Percentiles rank a stretch among this genome's conserved stretches.
Conservation (phyloP, 2,888 invertebrate genomes). For the Pachymerium ferrugineum region DNA sequence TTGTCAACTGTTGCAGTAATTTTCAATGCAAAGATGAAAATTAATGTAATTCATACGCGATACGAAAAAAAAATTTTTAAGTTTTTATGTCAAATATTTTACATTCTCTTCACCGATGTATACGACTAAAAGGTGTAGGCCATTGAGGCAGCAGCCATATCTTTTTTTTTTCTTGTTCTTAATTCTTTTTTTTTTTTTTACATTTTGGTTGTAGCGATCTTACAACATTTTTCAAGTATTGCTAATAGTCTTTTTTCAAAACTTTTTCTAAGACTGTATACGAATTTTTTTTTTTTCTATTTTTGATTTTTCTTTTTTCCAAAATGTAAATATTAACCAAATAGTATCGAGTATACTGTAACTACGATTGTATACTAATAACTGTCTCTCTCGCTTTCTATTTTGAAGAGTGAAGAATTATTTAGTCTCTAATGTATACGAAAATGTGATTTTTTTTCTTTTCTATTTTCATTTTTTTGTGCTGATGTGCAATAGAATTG, state of each 20-base stretch:
- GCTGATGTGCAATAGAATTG: neutral
- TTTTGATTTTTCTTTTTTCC: too few relatives aligned
- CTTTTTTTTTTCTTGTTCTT: neutral
- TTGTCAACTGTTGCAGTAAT: constrained; percentile 4
- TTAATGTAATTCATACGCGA: neutral
- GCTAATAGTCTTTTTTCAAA: too few relatives aligned
- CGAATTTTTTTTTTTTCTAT: neutral
- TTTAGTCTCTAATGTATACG: neutral
- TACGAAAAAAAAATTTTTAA: neutral
- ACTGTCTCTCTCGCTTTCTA: neutral
- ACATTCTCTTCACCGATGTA: constrained; percentile 7
- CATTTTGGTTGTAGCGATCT: neutral
- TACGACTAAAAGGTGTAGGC: neutral
- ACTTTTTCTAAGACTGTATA: too few relatives aligned
- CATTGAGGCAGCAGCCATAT: too few relatives aligned
- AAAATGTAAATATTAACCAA: neutral
- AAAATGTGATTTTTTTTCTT: neutral
- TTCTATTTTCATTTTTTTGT: neutral
- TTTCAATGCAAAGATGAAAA: constrained; percentile 1
- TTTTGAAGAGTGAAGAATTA: neutral
- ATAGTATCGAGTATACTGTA: constrained; percentile 3
- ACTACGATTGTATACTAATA: constrained; percentile 21
- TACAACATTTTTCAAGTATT: neutral
- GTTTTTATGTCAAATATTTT: neutral
- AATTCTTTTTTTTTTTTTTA: neutral